Conservation (phyloP, 1,140 invertebrate species). For the Magallana angulata region DNA sequence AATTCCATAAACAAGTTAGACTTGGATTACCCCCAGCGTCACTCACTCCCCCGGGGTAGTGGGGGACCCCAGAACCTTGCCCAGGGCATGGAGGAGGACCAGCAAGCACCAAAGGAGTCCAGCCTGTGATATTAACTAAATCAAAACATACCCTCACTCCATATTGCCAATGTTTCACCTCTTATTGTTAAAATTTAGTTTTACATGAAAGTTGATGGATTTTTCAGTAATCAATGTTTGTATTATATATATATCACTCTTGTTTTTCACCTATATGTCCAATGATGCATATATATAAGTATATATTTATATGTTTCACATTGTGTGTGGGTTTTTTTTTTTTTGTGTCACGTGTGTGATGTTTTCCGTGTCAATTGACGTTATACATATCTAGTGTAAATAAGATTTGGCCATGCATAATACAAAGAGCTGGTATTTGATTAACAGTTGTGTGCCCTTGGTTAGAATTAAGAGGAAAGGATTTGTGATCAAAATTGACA, state of each 20-base stretch:
- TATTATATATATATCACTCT: neutral
- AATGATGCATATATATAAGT: constrained; percentile 8
- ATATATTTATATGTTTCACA: neutral
- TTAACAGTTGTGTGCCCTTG: neutral
- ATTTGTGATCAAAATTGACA: neutral
- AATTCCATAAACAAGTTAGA: constrained; percentile 65
- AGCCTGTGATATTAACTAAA: constrained; percentile 17
- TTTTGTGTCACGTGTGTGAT: too few relatives aligned
- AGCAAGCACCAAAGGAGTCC: constrained; percentile 3
- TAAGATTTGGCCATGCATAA: neutral
- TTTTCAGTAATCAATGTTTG: neutral
- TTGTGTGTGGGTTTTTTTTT: neutral
- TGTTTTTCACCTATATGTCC: constrained; percentile 2
- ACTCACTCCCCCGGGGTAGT: neutral
- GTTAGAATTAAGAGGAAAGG: neutral
- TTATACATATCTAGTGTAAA: neutral
- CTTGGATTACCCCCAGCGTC: constrained; percentile 52
- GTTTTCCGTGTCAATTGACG: neutral
- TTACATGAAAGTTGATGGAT: neutral
- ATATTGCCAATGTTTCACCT: neutral
- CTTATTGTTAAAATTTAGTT: neutral
- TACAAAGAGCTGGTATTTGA: neutral
- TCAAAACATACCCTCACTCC: neutral
- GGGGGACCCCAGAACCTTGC: neutral
- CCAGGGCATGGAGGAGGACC: neutral